Conservation (phyloP, 2,797 vertebrate species). For the Gephyroberyx darwinii region DNA sequence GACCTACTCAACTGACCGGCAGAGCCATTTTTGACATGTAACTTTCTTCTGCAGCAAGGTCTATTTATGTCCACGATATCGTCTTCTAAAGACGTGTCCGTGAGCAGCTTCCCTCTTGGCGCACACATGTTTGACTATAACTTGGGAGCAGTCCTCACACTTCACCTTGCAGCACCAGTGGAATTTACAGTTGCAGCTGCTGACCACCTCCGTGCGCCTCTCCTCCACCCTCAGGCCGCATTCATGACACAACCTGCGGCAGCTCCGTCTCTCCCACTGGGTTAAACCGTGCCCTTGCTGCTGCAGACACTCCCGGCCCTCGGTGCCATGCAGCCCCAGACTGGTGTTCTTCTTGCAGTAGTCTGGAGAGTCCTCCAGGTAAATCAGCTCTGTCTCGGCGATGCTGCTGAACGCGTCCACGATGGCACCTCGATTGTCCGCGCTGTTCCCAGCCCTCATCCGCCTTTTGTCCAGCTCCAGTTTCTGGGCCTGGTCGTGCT, state of each 20-base stretch:
- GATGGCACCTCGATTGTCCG: conserved; percentile 86
- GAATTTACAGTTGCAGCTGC: conserved; percentile 97
- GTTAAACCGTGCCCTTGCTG: conserved; percentile 80
- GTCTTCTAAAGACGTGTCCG: conserved; percentile 64
- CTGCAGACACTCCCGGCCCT: conserved; percentile 93
- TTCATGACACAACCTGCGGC: conserved; percentile 90
- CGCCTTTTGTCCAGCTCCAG: conserved; percentile 89
- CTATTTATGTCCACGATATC: conserved; percentile 74
- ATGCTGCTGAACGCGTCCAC: conserved; percentile 84
- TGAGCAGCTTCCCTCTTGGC: conserved; percentile 69
- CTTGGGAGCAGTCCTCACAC: conserved; percentile 90
- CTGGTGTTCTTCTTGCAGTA: conserved; percentile 90
- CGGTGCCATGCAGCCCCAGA: conserved; percentile 90
- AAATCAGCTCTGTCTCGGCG: conserved; percentile 86
- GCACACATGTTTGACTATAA: conserved; percentile 88
- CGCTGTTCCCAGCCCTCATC: conserved; percentile 89
- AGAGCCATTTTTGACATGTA: neutral
- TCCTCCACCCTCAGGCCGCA: conserved; percentile 92
- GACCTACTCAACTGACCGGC: too few relatives aligned
- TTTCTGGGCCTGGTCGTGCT: conserved; percentile 89
- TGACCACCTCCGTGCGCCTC: conserved; percentile 83
- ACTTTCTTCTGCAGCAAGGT: neutral
- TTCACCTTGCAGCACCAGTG: conserved; percentile 97
- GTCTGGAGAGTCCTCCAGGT: conserved; percentile 94
- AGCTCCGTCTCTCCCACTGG: conserved; percentile 88